These are phyloP conservation scores for Choreutis nemorana DNA, from an alignment of 2,888 invertebrate genomes.

Conservation along the genomic window DNA sequence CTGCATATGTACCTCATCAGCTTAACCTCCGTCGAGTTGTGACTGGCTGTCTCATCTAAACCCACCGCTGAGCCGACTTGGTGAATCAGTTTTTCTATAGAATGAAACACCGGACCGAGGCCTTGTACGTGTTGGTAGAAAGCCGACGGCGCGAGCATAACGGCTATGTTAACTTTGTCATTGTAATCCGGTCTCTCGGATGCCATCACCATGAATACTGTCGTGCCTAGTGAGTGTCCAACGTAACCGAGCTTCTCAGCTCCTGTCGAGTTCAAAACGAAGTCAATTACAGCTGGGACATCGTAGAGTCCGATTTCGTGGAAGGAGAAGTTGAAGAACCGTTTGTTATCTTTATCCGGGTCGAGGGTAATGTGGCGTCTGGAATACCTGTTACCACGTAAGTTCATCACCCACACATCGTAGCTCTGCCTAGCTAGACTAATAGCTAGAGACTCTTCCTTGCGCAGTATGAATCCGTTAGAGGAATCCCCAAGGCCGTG, in stretches of 20 bases:
- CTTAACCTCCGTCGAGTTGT: constrained; percentile 6
- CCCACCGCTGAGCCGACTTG: constrained; percentile 5
- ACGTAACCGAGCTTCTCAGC: constrained; percentile 67
- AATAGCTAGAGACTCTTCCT: constrained; percentile 28
- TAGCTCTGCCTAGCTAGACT: constrained; percentile 59
- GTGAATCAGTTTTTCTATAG: constrained; percentile 5
- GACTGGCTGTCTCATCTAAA: constrained; percentile 9
- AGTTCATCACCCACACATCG: constrained; percentile 50
- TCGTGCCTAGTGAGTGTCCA: constrained; percentile 77
- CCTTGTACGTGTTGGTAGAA: no score
- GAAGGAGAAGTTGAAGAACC: constrained; percentile 67
- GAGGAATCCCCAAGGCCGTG: constrained; percentile 36
- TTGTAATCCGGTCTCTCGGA: constrained; percentile 60
- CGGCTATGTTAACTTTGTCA: constrained; percentile 6
- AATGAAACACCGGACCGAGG: constrained; percentile 12
- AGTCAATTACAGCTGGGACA: constrained; percentile 69
- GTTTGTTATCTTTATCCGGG: constrained; percentile 29
- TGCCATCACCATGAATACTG: constrained; percentile 62
- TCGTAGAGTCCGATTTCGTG: constrained; percentile 78
- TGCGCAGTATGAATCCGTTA: constrained; percentile 35
- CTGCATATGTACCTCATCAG: constrained; percentile 10
- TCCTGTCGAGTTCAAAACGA: constrained; percentile 42
- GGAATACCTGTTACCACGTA: constrained; percentile 71
- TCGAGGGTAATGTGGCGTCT: constrained; percentile 55
- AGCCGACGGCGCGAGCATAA: constrained; percentile 25